Evolutionary conservation across 2,797 vertebrate species (phyloP).

Genomic region (Poecilia gillii): DNA sequence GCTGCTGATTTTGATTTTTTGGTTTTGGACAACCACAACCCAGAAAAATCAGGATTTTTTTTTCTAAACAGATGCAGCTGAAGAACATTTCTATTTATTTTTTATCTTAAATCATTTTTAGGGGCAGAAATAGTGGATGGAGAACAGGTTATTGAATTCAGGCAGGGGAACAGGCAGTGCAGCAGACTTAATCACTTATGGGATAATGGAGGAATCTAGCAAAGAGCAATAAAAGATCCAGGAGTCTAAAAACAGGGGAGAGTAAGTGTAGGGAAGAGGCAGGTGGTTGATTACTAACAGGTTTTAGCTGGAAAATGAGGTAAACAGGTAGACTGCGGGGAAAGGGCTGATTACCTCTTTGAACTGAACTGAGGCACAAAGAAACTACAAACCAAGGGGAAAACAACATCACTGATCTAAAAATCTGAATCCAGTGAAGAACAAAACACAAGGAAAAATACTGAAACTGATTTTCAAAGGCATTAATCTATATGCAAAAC

Average conservation of each 20-base stretch:
- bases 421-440: neutral
- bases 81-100: neutral
- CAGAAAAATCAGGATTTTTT: neutral
- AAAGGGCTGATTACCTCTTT: neutral
- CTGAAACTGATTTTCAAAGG: neutral
- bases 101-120: neutral
- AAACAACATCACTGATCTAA: neutral
- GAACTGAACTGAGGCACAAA: neutral
- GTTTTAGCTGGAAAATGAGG: neutral
- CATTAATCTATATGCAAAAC: too few relatives aligned
- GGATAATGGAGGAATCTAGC: neutral
- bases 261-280: neutral
- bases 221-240: neutral
- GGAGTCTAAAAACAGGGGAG: neutral
- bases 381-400: neutral
- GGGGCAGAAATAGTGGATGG: neutral
- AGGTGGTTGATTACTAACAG: neutral
- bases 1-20: constrained; percentile 44
- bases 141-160: neutral
- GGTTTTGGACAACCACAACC: constrained; percentile 5
- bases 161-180: neutral
- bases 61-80: neutral
- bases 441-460: neutral
- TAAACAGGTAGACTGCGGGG: neutral
- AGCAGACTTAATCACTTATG: neutral